Base-by-base conservation (phyloP, 2,797 vertebrate genomes). In the Helicolenus hilgendorfi region DNA sequence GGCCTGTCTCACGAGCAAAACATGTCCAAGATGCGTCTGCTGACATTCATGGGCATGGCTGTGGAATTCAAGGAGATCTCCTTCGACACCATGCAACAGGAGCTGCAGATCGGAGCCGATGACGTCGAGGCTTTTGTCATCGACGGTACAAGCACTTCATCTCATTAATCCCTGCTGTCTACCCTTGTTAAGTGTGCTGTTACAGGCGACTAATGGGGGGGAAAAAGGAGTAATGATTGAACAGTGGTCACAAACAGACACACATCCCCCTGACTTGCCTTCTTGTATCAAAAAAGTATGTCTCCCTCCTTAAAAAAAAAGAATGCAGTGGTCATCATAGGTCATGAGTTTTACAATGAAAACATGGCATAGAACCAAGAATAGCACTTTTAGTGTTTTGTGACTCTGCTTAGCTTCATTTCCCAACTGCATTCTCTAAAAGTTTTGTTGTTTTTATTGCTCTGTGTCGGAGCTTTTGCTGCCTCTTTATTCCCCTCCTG, bases 11-110 rank as follows among this genome's bases (percentile, higher is more conserved):
- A 99, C 0, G 98, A 99, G 93, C 99, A 99, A 91, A 99, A 99
- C 94, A 98, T 98, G 98, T 96, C 98, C 81, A 99, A 99, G 97
- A 99, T 99, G 99, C 98, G 99, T 89, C 97, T 99, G 72, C 98
- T 99, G 81, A 99, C 99, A 18, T 99, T 99, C 93, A 99, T 99
- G 99, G 99, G 99, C 87, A 99, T 99, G 99, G 98, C 99, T 18
- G 98, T 98, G 77, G 99, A 99, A 95, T 98, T 97, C 93, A 99
- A 99, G 95, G 99, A 99, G 94, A 98, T 99, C 92, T 98, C 97
- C 13, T 99, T 99, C 89, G 98, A 99, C 84, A 99, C 98, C 65
- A 98, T 99, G 98, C 98, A 99, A 75, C 98, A 99, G 94, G 99
- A 99, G 88, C 98, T 99, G 89, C 99, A 99, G 95, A 98, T 99